phyloP scores from a whole-genome alignment of 2,113 vertebrate species.

The Cyanoderma ruficeps region DNA sequence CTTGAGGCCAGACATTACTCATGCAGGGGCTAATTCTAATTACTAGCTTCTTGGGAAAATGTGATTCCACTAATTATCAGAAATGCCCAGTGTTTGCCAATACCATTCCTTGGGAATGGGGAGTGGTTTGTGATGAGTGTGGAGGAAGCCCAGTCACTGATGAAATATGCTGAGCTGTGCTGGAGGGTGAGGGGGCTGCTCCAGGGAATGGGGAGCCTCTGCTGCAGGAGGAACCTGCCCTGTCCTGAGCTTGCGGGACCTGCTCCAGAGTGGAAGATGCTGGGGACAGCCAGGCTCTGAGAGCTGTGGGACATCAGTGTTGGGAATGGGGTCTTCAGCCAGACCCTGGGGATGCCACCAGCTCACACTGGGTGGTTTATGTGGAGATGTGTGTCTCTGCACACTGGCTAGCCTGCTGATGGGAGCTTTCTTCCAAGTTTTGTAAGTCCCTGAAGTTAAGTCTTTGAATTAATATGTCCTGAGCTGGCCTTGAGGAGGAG shows the following conservation, averaged over 20 bases:
- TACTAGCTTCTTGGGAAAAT: slow-evolving; percentile 9
- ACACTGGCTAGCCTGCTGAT: neutral
- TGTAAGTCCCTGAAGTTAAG: neutral
- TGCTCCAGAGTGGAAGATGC: neutral
- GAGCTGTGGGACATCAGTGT: neutral
- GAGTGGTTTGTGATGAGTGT: neutral
- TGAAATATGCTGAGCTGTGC: fast-evolving
- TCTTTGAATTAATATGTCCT: neutral
- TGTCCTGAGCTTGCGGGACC: neutral
- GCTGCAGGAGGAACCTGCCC: neutral
- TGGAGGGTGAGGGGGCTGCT: neutral
- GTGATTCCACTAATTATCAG: neutral
- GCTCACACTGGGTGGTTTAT: neutral
- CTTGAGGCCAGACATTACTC: slow-evolving; percentile 20
- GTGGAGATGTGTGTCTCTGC: neutral
- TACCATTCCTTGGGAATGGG: neutral
- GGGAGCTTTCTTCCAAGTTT: neutral
- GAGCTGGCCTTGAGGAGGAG: neutral
- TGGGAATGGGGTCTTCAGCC: neutral
- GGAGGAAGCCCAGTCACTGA: neutral
- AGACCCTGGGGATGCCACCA: neutral
- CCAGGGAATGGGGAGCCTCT: neutral
- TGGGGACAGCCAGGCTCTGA: neutral
- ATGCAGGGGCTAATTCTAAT: neutral
- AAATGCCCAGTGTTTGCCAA: slow-evolving; percentile 13